Conservation (phyloP, 2,888 invertebrate genomes). For the Plebejus anna region DNA sequence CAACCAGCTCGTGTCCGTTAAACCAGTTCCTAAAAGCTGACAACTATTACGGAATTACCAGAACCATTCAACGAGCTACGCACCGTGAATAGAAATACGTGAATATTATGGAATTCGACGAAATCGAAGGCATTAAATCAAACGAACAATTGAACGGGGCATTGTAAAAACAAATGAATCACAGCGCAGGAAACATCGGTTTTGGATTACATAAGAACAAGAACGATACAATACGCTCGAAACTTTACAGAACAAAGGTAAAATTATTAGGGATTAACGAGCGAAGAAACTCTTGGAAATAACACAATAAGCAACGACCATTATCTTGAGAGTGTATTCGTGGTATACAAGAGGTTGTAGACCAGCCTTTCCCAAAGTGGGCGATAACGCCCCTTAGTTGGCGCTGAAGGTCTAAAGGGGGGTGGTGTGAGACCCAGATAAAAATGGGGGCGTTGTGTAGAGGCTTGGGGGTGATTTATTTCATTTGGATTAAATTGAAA, state of each 20-base stretch:
- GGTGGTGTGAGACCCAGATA: too few species aligned
- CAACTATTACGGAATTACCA: slow-evolving; percentile 33
- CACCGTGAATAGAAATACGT: slow-evolving; percentile 36
- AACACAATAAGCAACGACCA: neutral
- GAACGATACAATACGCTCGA: neutral
- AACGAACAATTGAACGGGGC: slow-evolving; percentile 42
- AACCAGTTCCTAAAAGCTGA: slow-evolving; percentile 44
- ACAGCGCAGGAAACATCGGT: neutral
- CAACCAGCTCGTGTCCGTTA: slow-evolving; percentile 11
- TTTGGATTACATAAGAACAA: slow-evolving; percentile 17
- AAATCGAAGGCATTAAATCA: slow-evolving; percentile 49
- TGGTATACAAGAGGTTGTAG: neutral
- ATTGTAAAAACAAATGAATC: slow-evolving; percentile 18
- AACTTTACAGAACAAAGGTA: neutral
- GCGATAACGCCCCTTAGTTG: too few species aligned
- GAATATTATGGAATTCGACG: slow-evolving; percentile 35
- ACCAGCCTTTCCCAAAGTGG: neutral
- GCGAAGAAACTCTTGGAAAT: neutral
- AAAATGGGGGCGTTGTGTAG: too few species aligned
- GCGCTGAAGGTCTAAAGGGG: too few species aligned
- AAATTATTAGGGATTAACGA: neutral
- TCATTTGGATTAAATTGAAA: too few species aligned
- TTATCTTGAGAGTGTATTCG: too few species aligned
- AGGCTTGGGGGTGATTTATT: too few species aligned
- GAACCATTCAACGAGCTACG: slow-evolving; percentile 35